A percentile compares a stretch with the other conserved stretches of the same genome.
Evolutionary conservation across 2,888 invertebrate species (phyloP).

Genomic region (Prosapia bicincta): DNA sequence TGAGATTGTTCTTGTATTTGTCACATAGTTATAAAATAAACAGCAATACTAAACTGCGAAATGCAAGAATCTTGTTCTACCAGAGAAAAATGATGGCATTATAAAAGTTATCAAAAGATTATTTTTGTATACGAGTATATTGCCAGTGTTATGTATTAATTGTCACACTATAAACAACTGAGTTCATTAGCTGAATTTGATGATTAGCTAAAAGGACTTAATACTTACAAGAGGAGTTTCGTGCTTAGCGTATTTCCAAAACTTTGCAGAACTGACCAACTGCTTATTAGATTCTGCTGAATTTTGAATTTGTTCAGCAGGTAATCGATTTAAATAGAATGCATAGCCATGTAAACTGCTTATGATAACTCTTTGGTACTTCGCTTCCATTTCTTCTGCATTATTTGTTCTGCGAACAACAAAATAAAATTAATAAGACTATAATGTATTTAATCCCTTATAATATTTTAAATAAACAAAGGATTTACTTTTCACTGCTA

Average conservation of each 20-base stretch:
- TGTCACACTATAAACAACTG: too few species aligned
- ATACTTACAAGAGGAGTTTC: slow-evolving; percentile 50
- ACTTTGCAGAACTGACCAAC: slow-evolving; percentile 58
- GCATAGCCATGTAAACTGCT: slow-evolving; percentile 63
- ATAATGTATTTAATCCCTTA: too few species aligned
- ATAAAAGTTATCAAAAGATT: too few species aligned
- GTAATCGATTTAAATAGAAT: slow-evolving; percentile 57
- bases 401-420: slow-evolving; percentile 49
- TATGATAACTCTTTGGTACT: slow-evolving; percentile 62
- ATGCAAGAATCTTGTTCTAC: too few species aligned
- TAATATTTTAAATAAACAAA: too few species aligned
- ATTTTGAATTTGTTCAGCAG: slow-evolving; percentile 51
- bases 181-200: too few species aligned
- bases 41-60: too few species aligned
- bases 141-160: too few species aligned
- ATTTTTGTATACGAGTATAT: too few species aligned
- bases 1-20: too few species aligned
- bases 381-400: slow-evolving; percentile 64
- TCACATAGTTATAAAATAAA: too few species aligned
- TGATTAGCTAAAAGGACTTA: slow-evolving; percentile 22
- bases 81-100: too few species aligned
- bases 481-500: slow-evolving; percentile 50
- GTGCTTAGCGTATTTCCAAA: slow-evolving; percentile 68
- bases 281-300: slow-evolving; percentile 52
- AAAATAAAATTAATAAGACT: slow-evolving; percentile 2